Base-by-base conservation (phyloP, 1,140 invertebrate species). In the Thaumatotibia leucotreta region DNA sequence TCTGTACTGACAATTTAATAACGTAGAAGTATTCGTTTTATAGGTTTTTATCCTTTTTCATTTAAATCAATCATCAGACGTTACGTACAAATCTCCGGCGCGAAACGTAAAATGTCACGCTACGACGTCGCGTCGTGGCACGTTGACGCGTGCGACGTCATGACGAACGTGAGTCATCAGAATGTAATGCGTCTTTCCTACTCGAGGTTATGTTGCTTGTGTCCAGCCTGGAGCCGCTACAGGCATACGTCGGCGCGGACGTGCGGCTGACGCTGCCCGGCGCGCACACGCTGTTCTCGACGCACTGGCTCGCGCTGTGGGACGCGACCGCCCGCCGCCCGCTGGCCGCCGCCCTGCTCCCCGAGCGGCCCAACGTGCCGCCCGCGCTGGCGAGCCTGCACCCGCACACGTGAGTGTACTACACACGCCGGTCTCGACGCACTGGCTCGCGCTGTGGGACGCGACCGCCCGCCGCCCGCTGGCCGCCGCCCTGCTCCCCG, bases 311-410 rank as follows among this genome's bases (percentile, higher is more conserved):
- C 50, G 64, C 78, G 9, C 27, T 89, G 70, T 98, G 93, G 75
- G 96, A 98, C 91, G 87, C 95, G 20, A 93, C 93, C 27, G 93
- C 92, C 6, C 94, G 94, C 63, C 92, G 95, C 62, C 95, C 95
- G 81, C 95, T 94, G 69, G 97, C 96, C 27, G 95, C 96, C 45
- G 94, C 97, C 22, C 93, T 96, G 1, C 94, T 98, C 79, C 95
- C 96, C 0, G 94, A 96, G 79, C 94, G 94, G 27, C 88, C 97
- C 8, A 97, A 97, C 88, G 96, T 98, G 35, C 97, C 96, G 1
- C 96, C 96, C 8, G 96, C 95, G 11, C 87, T 96, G 62, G 89
- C 95, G 0, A 94, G 95, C 84, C 91, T 96, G n/a, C 69, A 69
- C 33, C 66, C 66, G 5, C 72, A 75, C 14, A 89, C 75, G 75